Conservation (phyloP, 2,113 vertebrate genomes). For the Probosciger aterrimus region DNA sequence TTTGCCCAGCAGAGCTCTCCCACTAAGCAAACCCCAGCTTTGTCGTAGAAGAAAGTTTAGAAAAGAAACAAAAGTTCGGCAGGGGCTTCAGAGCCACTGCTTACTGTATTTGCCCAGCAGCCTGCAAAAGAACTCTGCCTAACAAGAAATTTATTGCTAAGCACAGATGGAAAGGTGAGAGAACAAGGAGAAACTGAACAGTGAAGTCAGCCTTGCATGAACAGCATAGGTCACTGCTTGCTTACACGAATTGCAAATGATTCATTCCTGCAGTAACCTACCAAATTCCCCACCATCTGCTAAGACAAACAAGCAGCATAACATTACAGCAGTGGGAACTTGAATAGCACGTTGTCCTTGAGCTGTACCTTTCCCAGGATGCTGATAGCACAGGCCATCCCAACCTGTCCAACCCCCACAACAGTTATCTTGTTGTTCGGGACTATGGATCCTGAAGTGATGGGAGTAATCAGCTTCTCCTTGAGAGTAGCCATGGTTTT, state of each 20-base stretch:
- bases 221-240: background rate
- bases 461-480: slow-evolving; percentile 84
- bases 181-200: background rate
- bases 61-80: background rate
- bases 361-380: slow-evolving; percentile 82
- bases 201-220: background rate
- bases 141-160: background rate
- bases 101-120: background rate
- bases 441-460: slow-evolving; percentile 18
- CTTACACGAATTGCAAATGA: background rate
- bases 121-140: background rate
- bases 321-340: rapidly evolving
- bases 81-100: background rate
- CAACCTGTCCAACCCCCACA: slow-evolving; percentile 93
- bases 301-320: background rate
- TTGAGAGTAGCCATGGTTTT: slow-evolving; percentile 85
- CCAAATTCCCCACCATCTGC: background rate
- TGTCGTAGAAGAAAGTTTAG: background rate
- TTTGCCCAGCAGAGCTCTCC: background rate
- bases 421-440: slow-evolving; percentile 93
- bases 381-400: slow-evolving; percentile 94
- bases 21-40: background rate
- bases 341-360: rapidly evolving
- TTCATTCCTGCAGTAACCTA: background rate
- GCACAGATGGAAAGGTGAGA: background rate